A percentile compares a stretch with the other conserved stretches of the same genome.
phyloP scores from a whole-genome alignment of 2,888 invertebrate species.

The Reticulitermes lucifugus region DNA sequence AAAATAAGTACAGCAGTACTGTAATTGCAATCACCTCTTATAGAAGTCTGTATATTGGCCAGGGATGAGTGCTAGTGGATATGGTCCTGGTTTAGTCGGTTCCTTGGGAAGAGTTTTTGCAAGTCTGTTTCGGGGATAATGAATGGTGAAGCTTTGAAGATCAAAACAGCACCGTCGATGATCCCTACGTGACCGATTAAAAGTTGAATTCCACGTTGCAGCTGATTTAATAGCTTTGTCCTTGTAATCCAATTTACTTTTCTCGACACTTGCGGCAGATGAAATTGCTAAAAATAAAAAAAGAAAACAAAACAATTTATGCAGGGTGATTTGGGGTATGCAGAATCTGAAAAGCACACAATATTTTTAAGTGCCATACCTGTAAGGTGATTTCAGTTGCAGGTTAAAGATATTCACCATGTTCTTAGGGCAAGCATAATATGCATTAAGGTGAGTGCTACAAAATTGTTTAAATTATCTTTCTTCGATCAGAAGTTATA shows the following conservation, averaged over 20 bases:
- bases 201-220: constrained; percentile 87
- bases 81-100: constrained; percentile 70
- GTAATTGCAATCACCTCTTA: constrained; percentile 66
- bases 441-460: too few relatives aligned
- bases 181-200: constrained; percentile 83
- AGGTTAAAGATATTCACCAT: too few relatives aligned
- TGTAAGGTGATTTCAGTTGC: too few relatives aligned
- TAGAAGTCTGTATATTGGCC: constrained; percentile 96
- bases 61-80: constrained; percentile 94
- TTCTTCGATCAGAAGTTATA: too few relatives aligned
- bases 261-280: constrained; percentile 52
- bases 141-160: constrained; percentile 90
- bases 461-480: too few relatives aligned
- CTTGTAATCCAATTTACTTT: constrained; percentile 70
- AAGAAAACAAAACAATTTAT: background rate
- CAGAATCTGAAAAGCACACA: too few relatives aligned
- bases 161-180: constrained; percentile 88
- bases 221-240: constrained; percentile 88
- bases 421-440: too few relatives aligned
- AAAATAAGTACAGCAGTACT: constrained; percentile 48
- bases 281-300: constrained; percentile 50
- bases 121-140: constrained; percentile 70
- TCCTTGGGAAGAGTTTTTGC: constrained; percentile 62
- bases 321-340: too few relatives aligned
- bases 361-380: too few relatives aligned